Percentiles rank a stretch among this genome's conserved stretches.
These are phyloP conservation scores for Cheilosia grossa DNA, from an alignment of 2,888 invertebrate genomes.

Conservation along the genomic window DNA sequence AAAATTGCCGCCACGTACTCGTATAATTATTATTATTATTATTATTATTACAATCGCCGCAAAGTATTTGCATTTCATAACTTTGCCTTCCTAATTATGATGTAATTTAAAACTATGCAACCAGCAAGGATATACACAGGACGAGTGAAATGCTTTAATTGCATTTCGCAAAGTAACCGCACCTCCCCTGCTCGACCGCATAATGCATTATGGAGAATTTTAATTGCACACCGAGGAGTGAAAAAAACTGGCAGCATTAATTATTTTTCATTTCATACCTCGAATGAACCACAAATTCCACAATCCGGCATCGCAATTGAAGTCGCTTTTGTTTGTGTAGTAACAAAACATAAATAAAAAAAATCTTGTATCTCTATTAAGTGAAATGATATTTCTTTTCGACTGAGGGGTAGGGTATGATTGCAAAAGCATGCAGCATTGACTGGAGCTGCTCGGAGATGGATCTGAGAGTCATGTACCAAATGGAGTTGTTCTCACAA, in stretches of 20 bases:
- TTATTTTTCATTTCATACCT: constrained; percentile 63
- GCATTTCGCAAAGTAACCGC: constrained; percentile 67
- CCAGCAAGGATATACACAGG: constrained; percentile 19
- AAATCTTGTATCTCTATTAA: too few relatives aligned
- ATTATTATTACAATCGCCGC: constrained; percentile 28
- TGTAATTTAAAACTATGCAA: constrained; percentile 68
- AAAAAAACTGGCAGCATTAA: constrained; percentile 65
- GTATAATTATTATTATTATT: background rate
- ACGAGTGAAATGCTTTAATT: constrained; percentile 50
- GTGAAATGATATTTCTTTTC: too few relatives aligned
- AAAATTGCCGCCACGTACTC: constrained; percentile 9
- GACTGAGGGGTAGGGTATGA: too few relatives aligned
- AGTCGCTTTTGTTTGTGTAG: constrained; percentile 40
- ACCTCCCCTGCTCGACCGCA: constrained; percentile 27
- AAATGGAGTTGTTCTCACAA: too few relatives aligned
- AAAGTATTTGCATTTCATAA: constrained; percentile 66
- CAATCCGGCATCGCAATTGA: constrained; percentile 47
- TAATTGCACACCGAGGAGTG: constrained; percentile 66
- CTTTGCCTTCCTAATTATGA: constrained; percentile 60
- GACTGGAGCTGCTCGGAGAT: too few relatives aligned
- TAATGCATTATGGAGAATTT: constrained; percentile 56
- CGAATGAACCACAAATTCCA: constrained; percentile 55
- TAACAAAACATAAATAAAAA: background rate
- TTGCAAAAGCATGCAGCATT: too few relatives aligned
- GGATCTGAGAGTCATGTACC: too few relatives aligned